phyloP scores from a whole-genome alignment of 2,888 invertebrate species.

The Neoaliturus tenellus region DNA sequence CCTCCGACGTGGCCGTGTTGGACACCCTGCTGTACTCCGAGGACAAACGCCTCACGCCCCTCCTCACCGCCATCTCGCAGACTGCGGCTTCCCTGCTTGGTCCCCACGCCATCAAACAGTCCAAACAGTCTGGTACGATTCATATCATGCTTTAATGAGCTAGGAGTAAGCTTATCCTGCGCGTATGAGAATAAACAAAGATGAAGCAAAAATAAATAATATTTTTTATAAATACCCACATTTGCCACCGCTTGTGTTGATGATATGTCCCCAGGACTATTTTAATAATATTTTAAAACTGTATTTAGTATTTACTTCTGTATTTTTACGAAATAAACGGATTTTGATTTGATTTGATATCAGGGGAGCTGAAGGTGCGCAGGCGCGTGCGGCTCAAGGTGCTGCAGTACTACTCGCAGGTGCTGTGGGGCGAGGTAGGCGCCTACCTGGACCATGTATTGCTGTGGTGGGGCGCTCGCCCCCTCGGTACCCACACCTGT shows the following conservation, averaged over 20 bases:
- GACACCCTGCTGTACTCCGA: slow-evolving; percentile 81
- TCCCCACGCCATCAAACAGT: slow-evolving; percentile 77
- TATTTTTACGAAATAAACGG: too few relatives aligned
- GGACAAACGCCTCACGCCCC: slow-evolving; percentile 80
- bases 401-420: slow-evolving; percentile 82
- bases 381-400: slow-evolving; percentile 79
- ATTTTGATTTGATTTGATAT: background rate
- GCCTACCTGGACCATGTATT: slow-evolving; percentile 87
- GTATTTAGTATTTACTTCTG: too few relatives aligned
- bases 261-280: too few relatives aligned
- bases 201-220: too few relatives aligned
- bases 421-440: slow-evolving; percentile 89
- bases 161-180: too few relatives aligned
- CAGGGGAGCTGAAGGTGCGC: slow-evolving; percentile 78
- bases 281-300: too few relatives aligned
- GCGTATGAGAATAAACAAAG: too few relatives aligned
- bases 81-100: slow-evolving; percentile 79
- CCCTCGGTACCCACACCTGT: slow-evolving; percentile 63
- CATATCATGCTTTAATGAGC: too few relatives aligned
- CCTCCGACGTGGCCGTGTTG: slow-evolving; percentile 69
- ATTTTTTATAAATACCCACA: too few relatives aligned
- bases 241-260: background rate
- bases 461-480: slow-evolving; percentile 89
- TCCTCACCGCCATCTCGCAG: slow-evolving; percentile 77
- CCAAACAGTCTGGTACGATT: slow-evolving; percentile 72